A percentile compares a stretch with the other conserved stretches of the same genome.
These are phyloP conservation scores for Jaculus jaculus DNA, from an alignment of 2,113 vertebrate genomes.

Conservation along the genomic window DNA sequence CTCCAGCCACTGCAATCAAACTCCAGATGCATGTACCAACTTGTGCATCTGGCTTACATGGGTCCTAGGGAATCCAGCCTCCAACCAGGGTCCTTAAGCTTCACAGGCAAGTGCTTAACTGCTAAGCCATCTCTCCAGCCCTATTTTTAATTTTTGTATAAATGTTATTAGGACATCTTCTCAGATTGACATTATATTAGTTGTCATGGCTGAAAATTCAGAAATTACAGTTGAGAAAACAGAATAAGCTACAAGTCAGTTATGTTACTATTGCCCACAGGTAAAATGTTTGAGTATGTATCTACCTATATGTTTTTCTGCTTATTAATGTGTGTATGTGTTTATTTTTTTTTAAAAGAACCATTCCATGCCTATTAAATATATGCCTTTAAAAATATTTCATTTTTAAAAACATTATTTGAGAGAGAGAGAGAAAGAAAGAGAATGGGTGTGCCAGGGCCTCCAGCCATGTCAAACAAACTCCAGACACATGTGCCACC, in stretches of 20 bases:
- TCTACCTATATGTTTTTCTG: not conserved
- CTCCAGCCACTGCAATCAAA: too few relatives aligned
- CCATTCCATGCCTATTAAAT: not conserved
- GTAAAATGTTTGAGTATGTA: not conserved
- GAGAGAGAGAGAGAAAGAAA: too few relatives aligned
- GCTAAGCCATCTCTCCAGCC: not conserved
- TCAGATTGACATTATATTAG: not conserved
- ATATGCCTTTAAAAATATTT: not conserved
- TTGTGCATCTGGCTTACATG: too few relatives aligned
- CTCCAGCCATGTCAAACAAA: too few relatives aligned
- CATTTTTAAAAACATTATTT: not conserved
- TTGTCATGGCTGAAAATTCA: slow-evolving; percentile 2
- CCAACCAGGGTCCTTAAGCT: too few relatives aligned
- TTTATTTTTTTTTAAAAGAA: slow-evolving; percentile 4
- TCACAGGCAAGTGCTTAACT: too few relatives aligned
- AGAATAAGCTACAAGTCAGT: slow-evolving; percentile 20
- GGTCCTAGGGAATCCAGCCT: too few relatives aligned
- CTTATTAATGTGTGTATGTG: not conserved
- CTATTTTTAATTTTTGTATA: not conserved
- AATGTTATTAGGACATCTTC: not conserved
- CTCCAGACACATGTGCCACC: too few relatives aligned
- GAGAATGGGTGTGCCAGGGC: too few relatives aligned
- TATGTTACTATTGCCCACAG: not conserved
- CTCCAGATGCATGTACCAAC: too few relatives aligned
- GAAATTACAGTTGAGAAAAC: slow-evolving; percentile 2